Evolutionary conservation across 2,113 vertebrate genomes (phyloP), one percentile per base, ranked within the genome.

Genomic region (Aspiorhynchus laticeps): DNA sequence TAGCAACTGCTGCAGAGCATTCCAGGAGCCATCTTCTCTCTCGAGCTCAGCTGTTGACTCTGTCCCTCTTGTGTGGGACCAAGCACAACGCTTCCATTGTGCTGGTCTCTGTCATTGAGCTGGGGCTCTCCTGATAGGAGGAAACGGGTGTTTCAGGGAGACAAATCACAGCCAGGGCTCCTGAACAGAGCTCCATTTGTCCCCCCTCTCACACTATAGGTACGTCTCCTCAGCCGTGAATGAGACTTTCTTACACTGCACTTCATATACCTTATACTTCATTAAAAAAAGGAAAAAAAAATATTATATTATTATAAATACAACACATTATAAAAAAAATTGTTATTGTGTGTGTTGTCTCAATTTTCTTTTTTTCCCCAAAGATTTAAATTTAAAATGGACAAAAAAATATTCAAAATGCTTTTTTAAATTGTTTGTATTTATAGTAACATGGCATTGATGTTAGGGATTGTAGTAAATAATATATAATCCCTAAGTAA

Each of bases 11-110:
- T 96, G 95, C 89, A 93, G 89, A 94, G 95, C 96, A 97, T 98
- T 98, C 97, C 97, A 94, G 94, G 96, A 97, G 96, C 97, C 97
- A 97, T 97, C 97, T 97, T 96, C 97, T 94, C 91, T 93, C 80
- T 89, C 80, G 94, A 94, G 95, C 97, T 98, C 97, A 98, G 97
- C 98, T 99, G 97, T 97, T 98, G 95, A 88, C 92, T 93, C 94
- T 95, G 95, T 95, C 91, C 92, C 93, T 92, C 93, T 91, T 92
- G 90, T 96, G 94, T 96, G 94, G 95, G 96, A 96, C 93, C 95
- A 94, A 94, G 95, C 95, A 98, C 97, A 98, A 97, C 96, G 96
- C 96, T 93, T 91, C 93, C 95, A 98, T 99, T 99, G 98, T 98
- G 96, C 75, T 56, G 46, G 83, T 80, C 87, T 90, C 87, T 87